phyloP scores from a whole-genome alignment of 2,113 vertebrate genomes.

The Hippocampus zosterae region DNA sequence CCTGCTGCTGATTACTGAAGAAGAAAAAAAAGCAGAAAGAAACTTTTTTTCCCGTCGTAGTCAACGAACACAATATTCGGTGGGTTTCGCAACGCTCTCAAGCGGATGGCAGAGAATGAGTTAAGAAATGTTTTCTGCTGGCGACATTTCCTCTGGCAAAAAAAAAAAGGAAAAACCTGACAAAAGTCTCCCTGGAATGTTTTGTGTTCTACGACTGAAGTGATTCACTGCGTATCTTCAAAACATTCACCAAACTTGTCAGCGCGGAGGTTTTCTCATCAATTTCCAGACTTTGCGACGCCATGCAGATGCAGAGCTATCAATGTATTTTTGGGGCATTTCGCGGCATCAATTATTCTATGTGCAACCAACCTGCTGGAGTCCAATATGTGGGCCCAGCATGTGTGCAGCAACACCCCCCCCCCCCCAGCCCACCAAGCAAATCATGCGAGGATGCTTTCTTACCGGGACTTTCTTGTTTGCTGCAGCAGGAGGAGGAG shows the following conservation, averaged over 20 bases:
- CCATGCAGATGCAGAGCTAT: background rate
- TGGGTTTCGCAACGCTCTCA: background rate
- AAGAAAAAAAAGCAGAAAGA: no score
- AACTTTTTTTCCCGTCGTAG: no score
- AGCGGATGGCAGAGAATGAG: background rate
- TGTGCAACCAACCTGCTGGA: slow-evolving; percentile 5
- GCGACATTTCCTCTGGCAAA: background rate
- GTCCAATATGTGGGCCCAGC: background rate
- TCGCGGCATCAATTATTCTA: background rate
- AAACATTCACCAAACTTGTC: background rate
- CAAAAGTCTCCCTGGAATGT: background rate
- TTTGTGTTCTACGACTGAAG: no score
- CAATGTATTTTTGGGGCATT: background rate
- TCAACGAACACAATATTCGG: no score
- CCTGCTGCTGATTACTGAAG: no score
- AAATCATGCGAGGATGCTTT: background rate
- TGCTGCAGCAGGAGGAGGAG: background rate
- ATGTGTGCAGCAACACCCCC: background rate
- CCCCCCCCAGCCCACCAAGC: background rate
- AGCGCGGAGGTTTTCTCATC: background rate
- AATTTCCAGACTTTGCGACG: background rate
- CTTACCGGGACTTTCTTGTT: background rate
- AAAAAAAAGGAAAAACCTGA: background rate
- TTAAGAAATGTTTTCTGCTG: background rate
- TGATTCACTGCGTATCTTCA: no score